Conservation (phyloP, 2,797 vertebrate genomes). For the Artibeus lituratus region DNA sequence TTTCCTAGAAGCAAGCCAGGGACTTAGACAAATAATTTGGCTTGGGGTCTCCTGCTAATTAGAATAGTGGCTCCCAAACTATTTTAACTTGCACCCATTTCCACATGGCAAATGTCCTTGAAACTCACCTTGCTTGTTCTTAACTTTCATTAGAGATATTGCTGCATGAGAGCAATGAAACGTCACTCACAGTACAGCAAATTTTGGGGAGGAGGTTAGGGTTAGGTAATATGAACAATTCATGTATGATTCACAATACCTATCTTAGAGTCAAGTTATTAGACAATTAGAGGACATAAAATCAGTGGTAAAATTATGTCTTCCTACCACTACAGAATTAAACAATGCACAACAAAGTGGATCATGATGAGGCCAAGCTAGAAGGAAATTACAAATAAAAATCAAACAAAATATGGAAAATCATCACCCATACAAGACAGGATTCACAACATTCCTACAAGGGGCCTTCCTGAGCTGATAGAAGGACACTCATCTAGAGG, state of each 20-base stretch:
- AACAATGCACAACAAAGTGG: not conserved
- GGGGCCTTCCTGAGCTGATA: not conserved
- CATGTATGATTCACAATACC: not conserved
- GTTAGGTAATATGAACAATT: not conserved
- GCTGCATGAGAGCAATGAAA: not conserved
- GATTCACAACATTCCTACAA: not conserved
- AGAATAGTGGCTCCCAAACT: not conserved
- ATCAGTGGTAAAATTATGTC: not conserved
- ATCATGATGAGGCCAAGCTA: not conserved
- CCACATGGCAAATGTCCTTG: not conserved
- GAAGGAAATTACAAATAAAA: not conserved
- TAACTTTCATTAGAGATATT: constrained; percentile 3
- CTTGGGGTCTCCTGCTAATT: not conserved
- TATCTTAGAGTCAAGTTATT: not conserved
- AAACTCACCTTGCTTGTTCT: not conserved
- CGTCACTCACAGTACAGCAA: not conserved
- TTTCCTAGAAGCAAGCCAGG: not conserved
- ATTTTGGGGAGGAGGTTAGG: not conserved
- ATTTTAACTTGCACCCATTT: not conserved
- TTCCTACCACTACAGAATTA: not conserved
- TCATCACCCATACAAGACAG: not conserved
- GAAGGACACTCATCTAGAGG: not conserved
- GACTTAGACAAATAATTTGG: not conserved
- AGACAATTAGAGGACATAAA: not conserved
- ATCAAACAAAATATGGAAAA: not conserved